Conservation (phyloP, 2,113 vertebrate genomes). For the Tautogolabrus adspersus region DNA sequence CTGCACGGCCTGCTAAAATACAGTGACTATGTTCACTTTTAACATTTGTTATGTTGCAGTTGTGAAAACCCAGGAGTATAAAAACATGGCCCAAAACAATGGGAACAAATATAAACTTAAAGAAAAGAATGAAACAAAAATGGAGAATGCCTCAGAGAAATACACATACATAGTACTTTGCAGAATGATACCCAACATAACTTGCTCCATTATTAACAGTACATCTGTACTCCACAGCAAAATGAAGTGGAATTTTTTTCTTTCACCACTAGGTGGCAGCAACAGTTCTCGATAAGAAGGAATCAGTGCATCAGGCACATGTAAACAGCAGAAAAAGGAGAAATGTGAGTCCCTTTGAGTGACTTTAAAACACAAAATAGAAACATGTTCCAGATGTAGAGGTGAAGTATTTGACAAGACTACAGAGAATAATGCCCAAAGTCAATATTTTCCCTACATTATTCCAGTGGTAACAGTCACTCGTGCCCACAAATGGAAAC, state of each 20-base stretch:
- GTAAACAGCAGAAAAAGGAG: conserved; percentile 51
- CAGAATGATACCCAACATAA: not conserved
- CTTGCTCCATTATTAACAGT: conserved; percentile 5
- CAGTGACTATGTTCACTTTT: conserved; percentile 31
- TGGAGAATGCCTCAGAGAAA: not conserved
- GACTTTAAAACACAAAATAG: not conserved
- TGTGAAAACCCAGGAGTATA: conserved; percentile 33
- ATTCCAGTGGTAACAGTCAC: not conserved
- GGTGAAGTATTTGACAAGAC: too few species aligned
- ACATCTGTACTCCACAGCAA: not conserved
- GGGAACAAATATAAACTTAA: not conserved
- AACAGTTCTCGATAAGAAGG: not conserved
- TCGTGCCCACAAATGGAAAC: not conserved
- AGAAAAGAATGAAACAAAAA: not conserved
- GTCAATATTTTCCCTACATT: not conserved
- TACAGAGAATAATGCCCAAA: too few species aligned
- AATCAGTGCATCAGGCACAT: conserved; percentile 52
- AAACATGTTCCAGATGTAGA: not conserved
- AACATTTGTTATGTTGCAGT: conserved; percentile 24
- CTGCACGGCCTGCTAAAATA: conserved; percentile 14
- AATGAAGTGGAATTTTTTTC: not conserved
- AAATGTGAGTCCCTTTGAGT: not conserved
- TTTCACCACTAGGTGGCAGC: conserved; percentile 52
- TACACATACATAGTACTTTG: conserved; percentile 12
- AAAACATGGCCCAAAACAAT: not conserved